Base-by-base conservation (phyloP, 1,140 invertebrate species). In the Ctenoplectra terminalis region DNA sequence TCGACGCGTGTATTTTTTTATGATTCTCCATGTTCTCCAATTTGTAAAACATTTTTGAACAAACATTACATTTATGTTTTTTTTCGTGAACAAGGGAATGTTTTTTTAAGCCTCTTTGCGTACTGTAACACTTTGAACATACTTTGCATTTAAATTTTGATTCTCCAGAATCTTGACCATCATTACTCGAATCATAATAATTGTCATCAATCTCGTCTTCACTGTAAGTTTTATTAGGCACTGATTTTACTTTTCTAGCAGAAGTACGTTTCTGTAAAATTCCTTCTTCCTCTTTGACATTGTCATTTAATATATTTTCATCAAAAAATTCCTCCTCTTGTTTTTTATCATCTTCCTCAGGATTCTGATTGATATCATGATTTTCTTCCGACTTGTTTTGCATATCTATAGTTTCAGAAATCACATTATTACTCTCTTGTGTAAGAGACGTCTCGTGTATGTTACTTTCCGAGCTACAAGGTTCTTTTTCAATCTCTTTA, bases 21-120 rank as follows among this genome's bases (percentile, higher is more conserved):
- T 94, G 93, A 34, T 89, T 93, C 34, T 93, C 90, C 66, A 93
- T 81, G 71, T 91, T 93, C 52, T 93, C 92, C 5, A 88, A 34
- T 31, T 92, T 94, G 50, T 90, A 92, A 81, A 94, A 94, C 52
- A 83, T 89, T 64, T 94, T 94, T 23, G 85, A 84, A 75, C 93
- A 94, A 31, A 92, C n/a, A 2, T 91, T 67, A 34, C 93, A 94
- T 46, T 88, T 90, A 66, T 91, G 83, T 29, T 93, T 91, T 13
- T 93, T 94, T 23, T 92, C 91, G 40, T 94, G 93, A 15, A 91
- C 89, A 37, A 90, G 73, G 4, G 90, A 88, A 80, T 94, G 93
- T 72, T 93, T 94, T 69, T 92, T 94, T 8, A 93, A 73, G 11
- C 91, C 91, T 54, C 93, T 93, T n/a, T 91, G 89, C 0, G 92